phyloP scores from a whole-genome alignment of 1,140 invertebrate species.

The Platorchestia sp. region DNA sequence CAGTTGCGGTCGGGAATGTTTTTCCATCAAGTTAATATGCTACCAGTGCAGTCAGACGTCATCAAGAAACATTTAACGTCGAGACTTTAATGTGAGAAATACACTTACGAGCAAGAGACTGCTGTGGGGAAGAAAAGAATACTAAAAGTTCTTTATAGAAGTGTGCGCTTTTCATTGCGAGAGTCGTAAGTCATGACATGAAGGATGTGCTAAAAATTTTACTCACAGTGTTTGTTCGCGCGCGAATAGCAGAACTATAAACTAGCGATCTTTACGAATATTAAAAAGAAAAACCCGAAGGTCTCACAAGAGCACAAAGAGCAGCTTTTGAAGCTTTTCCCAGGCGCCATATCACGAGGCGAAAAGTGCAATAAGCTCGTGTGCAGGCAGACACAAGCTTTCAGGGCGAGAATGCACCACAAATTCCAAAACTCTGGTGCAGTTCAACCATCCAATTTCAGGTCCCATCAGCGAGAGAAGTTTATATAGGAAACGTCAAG shows the following conservation, averaged over 20 bases:
- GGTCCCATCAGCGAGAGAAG: slow-evolving; percentile 16
- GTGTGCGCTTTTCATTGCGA: background rate
- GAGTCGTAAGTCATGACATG: background rate
- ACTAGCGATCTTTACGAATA: background rate
- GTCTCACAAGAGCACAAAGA: background rate
- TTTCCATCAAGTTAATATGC: background rate
- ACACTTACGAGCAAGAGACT: background rate
- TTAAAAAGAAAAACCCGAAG: background rate
- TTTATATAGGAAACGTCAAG: slow-evolving; percentile 42
- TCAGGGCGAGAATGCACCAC: background rate
- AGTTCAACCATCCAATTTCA: slow-evolving; percentile 37
- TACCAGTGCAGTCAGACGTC: background rate
- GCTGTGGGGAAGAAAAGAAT: background rate
- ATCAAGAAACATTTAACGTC: background rate
- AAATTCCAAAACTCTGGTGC: background rate
- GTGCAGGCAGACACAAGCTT: background rate
- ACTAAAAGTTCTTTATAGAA: background rate
- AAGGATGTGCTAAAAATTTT: background rate
- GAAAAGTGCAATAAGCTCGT: background rate
- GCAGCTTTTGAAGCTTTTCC: background rate
- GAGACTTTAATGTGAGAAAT: background rate
- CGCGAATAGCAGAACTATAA: background rate
- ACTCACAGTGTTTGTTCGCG: background rate
- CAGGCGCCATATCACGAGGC: background rate
- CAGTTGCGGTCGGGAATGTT: background rate